Evolutionary conservation across 1,140 invertebrate genomes (phyloP).

Genomic region (Macrobrachium rosenbergii): DNA sequence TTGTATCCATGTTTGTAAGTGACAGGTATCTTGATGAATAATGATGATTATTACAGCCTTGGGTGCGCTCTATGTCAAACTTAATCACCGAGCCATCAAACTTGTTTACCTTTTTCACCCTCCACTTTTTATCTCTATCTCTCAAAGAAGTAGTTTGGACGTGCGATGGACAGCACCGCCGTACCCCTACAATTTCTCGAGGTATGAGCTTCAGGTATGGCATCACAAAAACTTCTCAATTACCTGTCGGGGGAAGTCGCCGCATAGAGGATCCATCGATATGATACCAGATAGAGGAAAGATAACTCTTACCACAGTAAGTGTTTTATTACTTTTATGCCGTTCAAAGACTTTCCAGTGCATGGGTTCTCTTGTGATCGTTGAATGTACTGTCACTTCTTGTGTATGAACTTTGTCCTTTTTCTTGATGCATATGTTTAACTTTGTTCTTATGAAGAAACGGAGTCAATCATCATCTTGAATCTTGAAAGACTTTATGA

Average conservation of each 20-base stretch:
- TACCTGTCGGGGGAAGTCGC: not conserved
- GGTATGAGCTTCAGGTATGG: slow-evolving; percentile 2
- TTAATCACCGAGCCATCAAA: too few relatives aligned
- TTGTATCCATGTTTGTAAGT: too few relatives aligned
- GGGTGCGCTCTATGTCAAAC: too few relatives aligned
- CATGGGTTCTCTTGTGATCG: not conserved
- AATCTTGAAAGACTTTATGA: too few relatives aligned
- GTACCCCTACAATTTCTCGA: not conserved
- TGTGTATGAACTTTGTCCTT: too few relatives aligned
- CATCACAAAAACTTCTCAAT: slow-evolving; percentile 1
- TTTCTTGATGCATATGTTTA: too few relatives aligned
- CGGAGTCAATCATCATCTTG: too few relatives aligned
- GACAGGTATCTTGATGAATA: too few relatives aligned
- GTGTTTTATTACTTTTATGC: not conserved
- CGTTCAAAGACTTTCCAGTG: not conserved
- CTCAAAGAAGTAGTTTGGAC: not conserved
- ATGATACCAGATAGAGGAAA: not conserved
- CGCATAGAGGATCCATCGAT: not conserved
- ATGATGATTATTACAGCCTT: too few relatives aligned
- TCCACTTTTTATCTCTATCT: not conserved
- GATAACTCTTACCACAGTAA: not conserved
- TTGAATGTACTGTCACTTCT: too few relatives aligned
- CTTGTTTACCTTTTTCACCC: too few relatives aligned
- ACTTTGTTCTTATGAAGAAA: too few relatives aligned
- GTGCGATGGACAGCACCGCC: not conserved